Percentiles rank a stretch among this genome's conserved stretches.
phyloP scores from a whole-genome alignment of 2,888 invertebrate species.

The Trichacis sp. region DNA sequence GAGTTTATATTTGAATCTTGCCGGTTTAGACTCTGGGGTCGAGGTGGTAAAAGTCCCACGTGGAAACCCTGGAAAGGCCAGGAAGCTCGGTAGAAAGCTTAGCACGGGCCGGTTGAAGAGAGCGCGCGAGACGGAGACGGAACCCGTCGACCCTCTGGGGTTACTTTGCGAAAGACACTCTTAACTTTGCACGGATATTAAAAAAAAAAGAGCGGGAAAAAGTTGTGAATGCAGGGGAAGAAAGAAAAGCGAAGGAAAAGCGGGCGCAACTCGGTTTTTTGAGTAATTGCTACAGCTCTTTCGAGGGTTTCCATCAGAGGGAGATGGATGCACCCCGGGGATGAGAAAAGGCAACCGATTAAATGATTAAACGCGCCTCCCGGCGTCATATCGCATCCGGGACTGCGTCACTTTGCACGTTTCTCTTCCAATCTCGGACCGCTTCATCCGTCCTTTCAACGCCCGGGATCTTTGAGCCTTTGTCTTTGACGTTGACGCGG shows the following conservation, averaged over 20 bases:
- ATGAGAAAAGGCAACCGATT: conserved; percentile 50
- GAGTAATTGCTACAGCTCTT: conserved; percentile 48
- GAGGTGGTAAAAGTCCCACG: too few species aligned
- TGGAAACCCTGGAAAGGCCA: too few species aligned
- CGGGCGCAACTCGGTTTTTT: conserved; percentile 45
- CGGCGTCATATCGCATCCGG: conserved; percentile 51
- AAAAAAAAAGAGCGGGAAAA: conserved; percentile 18
- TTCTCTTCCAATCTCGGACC: not conserved
- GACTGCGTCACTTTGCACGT: conserved; percentile 21
- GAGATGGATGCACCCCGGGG: conserved; percentile 32
- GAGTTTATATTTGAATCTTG: too few species aligned
- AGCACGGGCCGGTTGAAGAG: too few species aligned
- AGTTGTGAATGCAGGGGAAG: conserved; percentile 10
- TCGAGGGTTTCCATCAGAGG: conserved; percentile 44
- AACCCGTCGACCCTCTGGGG: conserved; percentile 8
- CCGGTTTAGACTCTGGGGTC: too few species aligned
- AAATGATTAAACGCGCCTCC: conserved; percentile 56
- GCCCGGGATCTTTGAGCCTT: not conserved
- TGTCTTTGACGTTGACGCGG: conserved; percentile 1
- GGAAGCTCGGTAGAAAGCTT: too few species aligned
- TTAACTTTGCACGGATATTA: conserved; percentile 23
- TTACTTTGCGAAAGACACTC: conserved; percentile 5
- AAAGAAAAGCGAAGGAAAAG: conserved; percentile 5
- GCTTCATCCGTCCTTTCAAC: not conserved
- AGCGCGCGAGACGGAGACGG: conserved; percentile 7